These are phyloP conservation scores for Phengaris arion DNA, from an alignment of 2,888 invertebrate species.

Conservation along the genomic window DNA sequence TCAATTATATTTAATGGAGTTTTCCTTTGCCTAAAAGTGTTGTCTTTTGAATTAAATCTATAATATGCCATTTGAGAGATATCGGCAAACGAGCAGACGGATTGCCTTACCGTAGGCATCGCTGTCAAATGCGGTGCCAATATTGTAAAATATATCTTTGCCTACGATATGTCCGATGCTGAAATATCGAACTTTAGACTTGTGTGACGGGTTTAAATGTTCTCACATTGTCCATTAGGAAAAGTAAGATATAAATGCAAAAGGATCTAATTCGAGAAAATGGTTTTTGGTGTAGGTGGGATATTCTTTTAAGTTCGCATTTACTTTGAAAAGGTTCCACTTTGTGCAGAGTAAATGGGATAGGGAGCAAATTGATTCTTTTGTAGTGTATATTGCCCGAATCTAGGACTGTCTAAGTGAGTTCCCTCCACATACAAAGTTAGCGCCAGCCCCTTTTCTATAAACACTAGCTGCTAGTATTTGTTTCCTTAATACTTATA, in stretches of 20 bases:
- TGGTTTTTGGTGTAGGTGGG: neutral
- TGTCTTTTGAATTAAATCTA: too few species aligned
- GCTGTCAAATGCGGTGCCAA: too few species aligned
- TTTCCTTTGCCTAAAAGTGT: too few species aligned
- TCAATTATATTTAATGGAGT: neutral
- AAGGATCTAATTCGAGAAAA: conserved; percentile 16
- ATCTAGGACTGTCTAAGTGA: conserved; percentile 4
- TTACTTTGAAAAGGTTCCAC: conserved; percentile 17
- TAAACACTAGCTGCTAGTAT: neutral
- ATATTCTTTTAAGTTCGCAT: conserved; percentile 20
- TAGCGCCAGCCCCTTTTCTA: neutral
- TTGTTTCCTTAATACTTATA: too few species aligned
- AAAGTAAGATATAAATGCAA: neutral
- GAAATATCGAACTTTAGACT: too few species aligned
- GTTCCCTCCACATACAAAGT: neutral
- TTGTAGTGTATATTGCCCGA: neutral
- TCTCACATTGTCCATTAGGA: neutral
- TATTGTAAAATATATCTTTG: too few species aligned
- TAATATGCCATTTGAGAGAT: too few species aligned
- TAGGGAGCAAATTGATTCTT: conserved; percentile 22
- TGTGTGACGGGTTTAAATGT: too few species aligned
- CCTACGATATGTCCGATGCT: too few species aligned
- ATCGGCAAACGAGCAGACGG: too few species aligned
- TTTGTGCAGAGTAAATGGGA: neutral
- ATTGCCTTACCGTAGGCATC: too few species aligned